Conservation (phyloP, 2,797 vertebrate species). For the Lepilemur ruficaudatus region DNA sequence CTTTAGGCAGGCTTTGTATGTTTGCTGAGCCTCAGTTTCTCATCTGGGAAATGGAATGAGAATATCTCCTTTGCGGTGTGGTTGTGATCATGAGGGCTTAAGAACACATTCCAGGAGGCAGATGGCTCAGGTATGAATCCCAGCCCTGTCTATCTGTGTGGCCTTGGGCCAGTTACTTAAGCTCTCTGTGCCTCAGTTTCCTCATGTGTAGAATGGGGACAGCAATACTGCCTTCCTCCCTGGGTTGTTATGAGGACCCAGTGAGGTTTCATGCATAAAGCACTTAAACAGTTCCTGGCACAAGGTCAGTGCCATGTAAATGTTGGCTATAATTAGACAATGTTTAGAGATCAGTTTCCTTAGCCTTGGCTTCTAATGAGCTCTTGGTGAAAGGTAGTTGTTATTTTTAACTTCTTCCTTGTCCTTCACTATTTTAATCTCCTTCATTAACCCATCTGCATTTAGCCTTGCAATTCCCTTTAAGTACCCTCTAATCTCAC, state of each 20-base stretch:
- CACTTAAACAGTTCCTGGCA: conserved; percentile 22
- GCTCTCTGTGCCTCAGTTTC: not conserved
- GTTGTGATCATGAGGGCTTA: not conserved
- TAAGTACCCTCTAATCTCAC: not conserved
- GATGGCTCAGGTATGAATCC: not conserved
- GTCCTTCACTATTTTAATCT: conserved; percentile 53
- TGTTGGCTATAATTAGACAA: conserved; percentile 76
- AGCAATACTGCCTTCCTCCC: not conserved
- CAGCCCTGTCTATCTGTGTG: not conserved
- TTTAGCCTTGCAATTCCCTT: not conserved
- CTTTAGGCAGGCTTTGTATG: not conserved
- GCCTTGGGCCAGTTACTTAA: not conserved
- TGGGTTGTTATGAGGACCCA: not conserved
- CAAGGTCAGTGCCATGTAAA: conserved; percentile 4
- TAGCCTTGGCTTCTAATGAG: conserved; percentile 62
- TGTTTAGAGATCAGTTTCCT: conserved; percentile 62
- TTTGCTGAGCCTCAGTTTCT: not conserved
- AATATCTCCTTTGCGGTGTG: not conserved
- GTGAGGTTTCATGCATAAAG: not conserved
- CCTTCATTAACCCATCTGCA: conserved; percentile 39
- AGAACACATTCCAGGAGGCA: not conserved
- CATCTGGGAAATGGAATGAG: not conserved
- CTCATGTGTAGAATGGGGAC: not conserved
- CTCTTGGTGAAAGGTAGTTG: conserved; percentile 62
- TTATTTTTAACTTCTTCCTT: conserved; percentile 76